These are phyloP conservation scores for Callipepla squamata DNA, from an alignment of 2,113 vertebrate species.

Conservation along the genomic window DNA sequence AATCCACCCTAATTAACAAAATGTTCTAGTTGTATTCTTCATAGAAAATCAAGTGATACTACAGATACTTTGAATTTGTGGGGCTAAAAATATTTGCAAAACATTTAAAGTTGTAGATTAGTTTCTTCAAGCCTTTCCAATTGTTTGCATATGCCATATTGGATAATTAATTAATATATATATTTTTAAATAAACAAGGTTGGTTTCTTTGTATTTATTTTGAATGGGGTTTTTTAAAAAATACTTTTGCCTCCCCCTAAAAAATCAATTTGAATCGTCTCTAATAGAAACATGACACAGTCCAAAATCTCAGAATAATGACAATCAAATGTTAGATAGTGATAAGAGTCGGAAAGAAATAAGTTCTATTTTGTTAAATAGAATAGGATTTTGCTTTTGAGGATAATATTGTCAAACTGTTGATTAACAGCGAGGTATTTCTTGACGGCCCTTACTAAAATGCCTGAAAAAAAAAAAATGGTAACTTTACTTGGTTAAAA, in stretches of 20 bases:
- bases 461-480: background rate
- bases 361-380: background rate
- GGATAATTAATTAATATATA: background rate
- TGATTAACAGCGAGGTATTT: background rate
- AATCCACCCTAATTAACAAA: background rate
- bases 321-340: background rate
- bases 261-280: background rate
- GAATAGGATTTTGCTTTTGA: background rate
- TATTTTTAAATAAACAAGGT: background rate
- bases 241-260: background rate
- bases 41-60: background rate
- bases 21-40: fast-evolving
- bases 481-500: background rate
- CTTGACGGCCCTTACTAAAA: background rate
- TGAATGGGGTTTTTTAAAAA: background rate
- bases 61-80: background rate
- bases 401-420: background rate
- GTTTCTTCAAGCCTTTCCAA: background rate
- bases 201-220: background rate
- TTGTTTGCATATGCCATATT: background rate
- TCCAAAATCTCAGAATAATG: background rate
- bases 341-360: background rate
- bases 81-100: background rate
- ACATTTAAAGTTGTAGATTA: background rate
- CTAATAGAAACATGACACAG: background rate